Percentiles rank a stretch among this genome's conserved stretches.
Conservation (phyloP, 2,888 invertebrate species). For the Meliscaeva auricollis region DNA sequence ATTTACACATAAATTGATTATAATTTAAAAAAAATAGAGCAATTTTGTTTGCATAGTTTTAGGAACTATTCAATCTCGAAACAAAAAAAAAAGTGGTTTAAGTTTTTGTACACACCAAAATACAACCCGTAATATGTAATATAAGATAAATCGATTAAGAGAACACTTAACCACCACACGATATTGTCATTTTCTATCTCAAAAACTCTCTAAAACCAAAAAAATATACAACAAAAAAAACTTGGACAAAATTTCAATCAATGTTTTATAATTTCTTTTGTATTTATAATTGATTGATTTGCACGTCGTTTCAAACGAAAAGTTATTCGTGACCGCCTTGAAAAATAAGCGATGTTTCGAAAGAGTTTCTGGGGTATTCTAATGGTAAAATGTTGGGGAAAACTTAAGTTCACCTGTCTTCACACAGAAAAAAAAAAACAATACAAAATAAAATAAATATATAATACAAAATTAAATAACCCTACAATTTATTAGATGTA, state of each 20-base stretch:
- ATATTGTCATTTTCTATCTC: not conserved
- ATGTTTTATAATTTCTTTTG: too few species aligned
- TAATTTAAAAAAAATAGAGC: too few species aligned
- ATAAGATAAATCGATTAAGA: not conserved
- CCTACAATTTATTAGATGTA: not conserved
- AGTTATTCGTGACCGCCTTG: not conserved
- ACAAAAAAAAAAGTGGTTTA: not conserved
- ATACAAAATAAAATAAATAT: too few species aligned
- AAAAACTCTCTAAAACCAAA: not conserved
- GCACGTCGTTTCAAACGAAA: slow-evolving; percentile 5
- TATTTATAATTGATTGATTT: not conserved
- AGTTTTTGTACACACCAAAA: not conserved
- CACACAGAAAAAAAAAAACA: not conserved
- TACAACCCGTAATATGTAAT: not conserved
- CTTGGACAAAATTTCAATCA: too few species aligned
- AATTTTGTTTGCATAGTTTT: not conserved
- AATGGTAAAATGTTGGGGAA: slow-evolving; percentile 33
- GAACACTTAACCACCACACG: not conserved
- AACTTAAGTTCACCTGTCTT: slow-evolving; percentile 38
- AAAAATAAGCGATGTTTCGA: slow-evolving; percentile 28
- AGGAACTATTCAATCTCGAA: not conserved
- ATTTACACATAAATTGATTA: too few species aligned
- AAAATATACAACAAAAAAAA: too few species aligned
- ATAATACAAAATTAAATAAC: slow-evolving; percentile 11
- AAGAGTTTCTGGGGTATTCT: slow-evolving; percentile 34